Percentiles rank a stretch among this genome's conserved stretches.
These are phyloP conservation scores for Notothenia coriiceps DNA, from an alignment of 2,113 vertebrate genomes.

Conservation along the genomic window DNA sequence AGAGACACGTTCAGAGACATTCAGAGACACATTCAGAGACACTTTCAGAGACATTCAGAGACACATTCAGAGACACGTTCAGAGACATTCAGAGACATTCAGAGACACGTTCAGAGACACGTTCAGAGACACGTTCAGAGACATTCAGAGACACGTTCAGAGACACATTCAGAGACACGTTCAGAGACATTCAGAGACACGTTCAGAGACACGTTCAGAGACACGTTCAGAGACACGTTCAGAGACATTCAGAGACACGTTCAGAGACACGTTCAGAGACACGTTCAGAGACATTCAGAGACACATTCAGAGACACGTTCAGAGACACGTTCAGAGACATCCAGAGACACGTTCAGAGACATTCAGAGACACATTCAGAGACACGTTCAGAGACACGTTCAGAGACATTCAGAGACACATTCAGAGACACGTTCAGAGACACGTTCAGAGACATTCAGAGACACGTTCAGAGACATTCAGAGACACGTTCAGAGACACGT, in stretches of 20 bases:
- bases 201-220: neutral
- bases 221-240: constrained; percentile 57
- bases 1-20: too few relatives aligned
- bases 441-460: too few relatives aligned
- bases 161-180: too few relatives aligned
- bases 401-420: constrained; percentile 40
- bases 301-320: constrained; percentile 18
- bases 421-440: constrained; percentile 50
- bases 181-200: constrained; percentile 63
- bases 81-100: neutral
- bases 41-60: constrained; percentile 38
- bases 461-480: constrained; percentile 26
- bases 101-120: too few relatives aligned
- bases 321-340: constrained; percentile 54
- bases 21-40: too few relatives aligned
- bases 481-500: too few relatives aligned
- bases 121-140: constrained; percentile 43
- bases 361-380: constrained; percentile 46
- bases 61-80: constrained; percentile 18
- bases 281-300: constrained; percentile 64
- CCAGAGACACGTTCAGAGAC: constrained; percentile 36
- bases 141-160: too few relatives aligned
- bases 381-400: constrained; percentile 43
- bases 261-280: constrained; percentile 49
- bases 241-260: constrained; percentile 64